Percentiles rank a stretch among this genome's conserved stretches.
These are phyloP conservation scores for Fabriciana adippe DNA, from an alignment of 2,888 invertebrate species.

Conservation along the genomic window DNA sequence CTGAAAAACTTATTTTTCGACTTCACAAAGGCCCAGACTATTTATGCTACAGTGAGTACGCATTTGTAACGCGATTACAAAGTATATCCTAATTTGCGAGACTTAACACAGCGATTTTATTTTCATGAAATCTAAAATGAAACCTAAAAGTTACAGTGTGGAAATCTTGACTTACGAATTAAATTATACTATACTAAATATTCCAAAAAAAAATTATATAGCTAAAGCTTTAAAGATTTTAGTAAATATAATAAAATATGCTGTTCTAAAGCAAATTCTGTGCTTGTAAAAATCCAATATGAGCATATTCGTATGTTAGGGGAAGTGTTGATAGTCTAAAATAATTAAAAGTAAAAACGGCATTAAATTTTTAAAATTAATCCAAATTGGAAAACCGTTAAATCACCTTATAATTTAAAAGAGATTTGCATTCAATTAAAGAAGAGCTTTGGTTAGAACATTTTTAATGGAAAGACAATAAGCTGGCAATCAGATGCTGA, in stretches of 20 bases:
- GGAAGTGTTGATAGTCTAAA: too few relatives aligned
- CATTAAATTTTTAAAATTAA: slow-evolving; percentile 35
- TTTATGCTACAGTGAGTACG: slow-evolving; percentile 18
- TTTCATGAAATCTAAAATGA: slow-evolving; percentile 14
- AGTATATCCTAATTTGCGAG: slow-evolving; percentile 18
- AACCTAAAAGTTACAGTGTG: background rate
- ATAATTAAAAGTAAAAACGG: background rate
- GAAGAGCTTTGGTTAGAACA: slow-evolving; percentile 43
- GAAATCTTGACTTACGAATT: slow-evolving; percentile 1
- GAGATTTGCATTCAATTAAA: slow-evolving; percentile 56
- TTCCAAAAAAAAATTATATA: too few relatives aligned
- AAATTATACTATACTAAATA: background rate
- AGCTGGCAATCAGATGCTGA: slow-evolving; percentile 54
- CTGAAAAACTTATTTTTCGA: slow-evolving; percentile 15
- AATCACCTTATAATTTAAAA: slow-evolving; percentile 46
- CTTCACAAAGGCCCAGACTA: slow-evolving; percentile 14
- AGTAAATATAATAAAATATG: too few relatives aligned
- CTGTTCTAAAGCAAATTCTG: too few relatives aligned
- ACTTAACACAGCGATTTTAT: slow-evolving; percentile 13
- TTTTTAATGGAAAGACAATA: slow-evolving; percentile 65
- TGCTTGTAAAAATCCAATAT: too few relatives aligned
- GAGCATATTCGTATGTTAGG: too few relatives aligned
- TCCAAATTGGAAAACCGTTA: slow-evolving; percentile 39
- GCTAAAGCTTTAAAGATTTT: too few relatives aligned
- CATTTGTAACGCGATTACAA: slow-evolving; percentile 15